Conservation (phyloP, 2,113 vertebrate genomes). For the Mormyrus lacerda region DNA sequence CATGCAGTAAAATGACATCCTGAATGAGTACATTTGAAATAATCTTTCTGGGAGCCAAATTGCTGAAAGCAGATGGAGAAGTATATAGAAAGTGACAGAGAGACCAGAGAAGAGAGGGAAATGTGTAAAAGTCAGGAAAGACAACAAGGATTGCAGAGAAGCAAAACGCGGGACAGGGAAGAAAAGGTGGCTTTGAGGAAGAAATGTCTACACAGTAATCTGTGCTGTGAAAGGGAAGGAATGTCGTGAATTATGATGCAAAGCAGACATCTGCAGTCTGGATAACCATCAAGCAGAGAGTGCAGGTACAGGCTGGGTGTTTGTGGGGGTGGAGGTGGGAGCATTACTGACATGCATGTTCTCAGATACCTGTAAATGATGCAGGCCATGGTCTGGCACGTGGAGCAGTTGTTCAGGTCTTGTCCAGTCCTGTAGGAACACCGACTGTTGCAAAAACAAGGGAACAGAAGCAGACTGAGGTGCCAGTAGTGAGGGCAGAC, state of each 20-base stretch:
- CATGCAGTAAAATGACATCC: not conserved
- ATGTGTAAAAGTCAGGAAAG: not conserved
- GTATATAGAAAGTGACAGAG: not conserved
- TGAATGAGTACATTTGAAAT: not conserved
- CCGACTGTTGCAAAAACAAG: constrained; percentile 67
- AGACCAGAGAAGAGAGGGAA: not conserved
- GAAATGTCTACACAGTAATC: not conserved
- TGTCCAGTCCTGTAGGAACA: constrained; percentile 95
- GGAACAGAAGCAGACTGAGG: constrained; percentile 2
- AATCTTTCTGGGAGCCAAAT: not conserved
- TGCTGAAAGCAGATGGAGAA: not conserved
- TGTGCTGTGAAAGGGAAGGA: not conserved
- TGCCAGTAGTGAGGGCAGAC: not conserved
- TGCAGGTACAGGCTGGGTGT: not conserved
- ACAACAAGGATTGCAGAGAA: not conserved
- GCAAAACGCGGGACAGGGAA: not conserved
- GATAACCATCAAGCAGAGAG: not conserved
- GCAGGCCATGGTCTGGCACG: constrained; percentile 94
- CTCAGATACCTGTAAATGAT: constrained; percentile 92
- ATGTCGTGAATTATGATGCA: not conserved
- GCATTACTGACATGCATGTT: not conserved
- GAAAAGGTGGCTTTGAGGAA: not conserved
- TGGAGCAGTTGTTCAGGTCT: constrained; percentile 96
- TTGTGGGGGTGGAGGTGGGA: not conserved
- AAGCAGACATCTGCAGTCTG: not conserved